A percentile compares a stretch with the other conserved stretches of the same genome.
Evolutionary conservation across 2,113 vertebrate species (phyloP).

Genomic region (Ochotona princeps): DNA sequence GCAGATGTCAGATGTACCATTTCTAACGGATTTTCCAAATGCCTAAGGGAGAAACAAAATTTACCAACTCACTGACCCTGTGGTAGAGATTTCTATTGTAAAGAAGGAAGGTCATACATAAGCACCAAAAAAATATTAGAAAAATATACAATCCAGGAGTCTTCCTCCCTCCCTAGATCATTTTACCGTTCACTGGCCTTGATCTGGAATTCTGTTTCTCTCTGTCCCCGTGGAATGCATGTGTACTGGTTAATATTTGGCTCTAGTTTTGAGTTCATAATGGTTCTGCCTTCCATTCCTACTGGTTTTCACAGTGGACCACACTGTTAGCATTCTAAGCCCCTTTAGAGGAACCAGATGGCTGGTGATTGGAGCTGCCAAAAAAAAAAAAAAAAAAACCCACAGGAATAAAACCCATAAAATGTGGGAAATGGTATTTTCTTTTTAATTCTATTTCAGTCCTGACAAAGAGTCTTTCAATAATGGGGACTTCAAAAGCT

Average conservation of each 20-base stretch:
- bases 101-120: background rate
- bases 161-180: background rate
- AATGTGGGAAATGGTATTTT: constrained; percentile 28
- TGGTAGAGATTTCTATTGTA: background rate
- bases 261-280: background rate
- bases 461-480: background rate
- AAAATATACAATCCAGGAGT: background rate
- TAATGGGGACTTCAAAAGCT: constrained; percentile 8
- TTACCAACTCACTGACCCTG: background rate
- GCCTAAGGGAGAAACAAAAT: background rate
- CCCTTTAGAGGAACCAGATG: background rate
- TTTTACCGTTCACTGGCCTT: background rate
- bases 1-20: background rate
- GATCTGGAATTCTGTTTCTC: background rate
- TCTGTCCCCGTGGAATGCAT: background rate
- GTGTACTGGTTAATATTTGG: background rate
- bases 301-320: background rate
- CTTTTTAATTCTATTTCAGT: background rate
- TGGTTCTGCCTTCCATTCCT: background rate
- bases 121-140: background rate
- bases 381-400: background rate
- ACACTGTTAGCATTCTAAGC: background rate
- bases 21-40: background rate
- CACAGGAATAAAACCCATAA: background rate
- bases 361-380: background rate